phyloP scores from a whole-genome alignment of 1,140 invertebrate species.

The Drosophila grimshawi region DNA sequence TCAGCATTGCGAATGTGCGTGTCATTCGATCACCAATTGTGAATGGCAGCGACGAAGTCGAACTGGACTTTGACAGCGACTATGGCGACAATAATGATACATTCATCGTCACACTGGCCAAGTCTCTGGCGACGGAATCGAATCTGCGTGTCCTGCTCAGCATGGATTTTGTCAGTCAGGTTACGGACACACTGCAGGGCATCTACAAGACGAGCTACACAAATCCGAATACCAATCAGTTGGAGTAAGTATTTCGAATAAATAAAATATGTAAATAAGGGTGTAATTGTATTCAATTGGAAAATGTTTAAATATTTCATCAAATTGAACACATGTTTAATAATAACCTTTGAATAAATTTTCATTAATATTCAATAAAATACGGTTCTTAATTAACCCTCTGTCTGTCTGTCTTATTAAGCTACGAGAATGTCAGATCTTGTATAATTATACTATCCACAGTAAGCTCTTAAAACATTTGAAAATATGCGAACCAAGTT shows the following conservation, averaged over 20 bases:
- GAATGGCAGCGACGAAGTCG: constrained; percentile 59
- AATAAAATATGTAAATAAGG: no score
- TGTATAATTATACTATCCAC: no score
- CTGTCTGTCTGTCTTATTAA: no score
- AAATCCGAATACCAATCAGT: constrained; percentile 86
- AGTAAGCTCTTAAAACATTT: no score
- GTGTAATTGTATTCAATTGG: no score
- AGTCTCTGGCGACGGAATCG: constrained; percentile 41
- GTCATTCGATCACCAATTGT: constrained; percentile 49
- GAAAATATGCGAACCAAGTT: no score
- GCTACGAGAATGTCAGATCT: no score
- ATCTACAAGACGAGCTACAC: constrained; percentile 92
- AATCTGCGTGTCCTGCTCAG: constrained; percentile 82
- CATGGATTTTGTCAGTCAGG: constrained; percentile 88
- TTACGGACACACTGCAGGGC: constrained; percentile 89
- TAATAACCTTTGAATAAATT: no score
- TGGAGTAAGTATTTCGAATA: constrained; percentile 86
- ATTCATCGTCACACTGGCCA: constrained; percentile 65
- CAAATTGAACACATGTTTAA: no score
- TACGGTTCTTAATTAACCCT: no score
- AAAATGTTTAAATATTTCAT: no score
- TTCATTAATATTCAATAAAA: no score
- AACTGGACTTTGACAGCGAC: constrained; percentile 75
- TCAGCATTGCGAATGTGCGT: constrained; percentile 77
- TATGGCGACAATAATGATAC: constrained; percentile 76